phyloP scores from a whole-genome alignment of 2,113 vertebrate genomes.

The Xyrauchen texanus region DNA sequence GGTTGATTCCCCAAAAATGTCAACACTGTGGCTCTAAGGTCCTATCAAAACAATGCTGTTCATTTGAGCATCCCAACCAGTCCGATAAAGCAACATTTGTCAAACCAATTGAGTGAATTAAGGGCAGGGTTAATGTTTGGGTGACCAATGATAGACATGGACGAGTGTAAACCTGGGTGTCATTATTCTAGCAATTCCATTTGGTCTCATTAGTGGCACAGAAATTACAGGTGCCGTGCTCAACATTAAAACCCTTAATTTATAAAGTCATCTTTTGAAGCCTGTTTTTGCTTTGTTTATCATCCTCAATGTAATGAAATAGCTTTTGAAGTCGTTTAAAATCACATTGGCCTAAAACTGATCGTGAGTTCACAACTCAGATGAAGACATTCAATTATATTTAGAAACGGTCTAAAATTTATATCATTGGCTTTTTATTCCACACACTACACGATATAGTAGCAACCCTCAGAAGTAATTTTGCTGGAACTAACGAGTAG shows the following conservation, averaged over 20 bases:
- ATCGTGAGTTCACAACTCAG: neutral
- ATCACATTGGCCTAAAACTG: conserved; percentile 14
- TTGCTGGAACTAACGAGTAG: conserved; percentile 70
- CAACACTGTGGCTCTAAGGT: no score
- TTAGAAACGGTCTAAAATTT: conserved; percentile 43
- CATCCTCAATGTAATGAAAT: conserved; percentile 7
- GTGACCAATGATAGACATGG: no score
- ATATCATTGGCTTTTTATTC: conserved; percentile 34
- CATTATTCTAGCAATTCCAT: conserved; percentile 2
- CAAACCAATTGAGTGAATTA: no score
- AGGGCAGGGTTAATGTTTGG: no score
- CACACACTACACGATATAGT: conserved; percentile 45
- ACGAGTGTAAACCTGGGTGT: no score
- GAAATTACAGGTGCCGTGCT: neutral
- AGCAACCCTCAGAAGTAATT: conserved; percentile 68
- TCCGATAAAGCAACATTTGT: no score
- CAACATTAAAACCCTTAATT: neutral
- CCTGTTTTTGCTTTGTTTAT: neutral
- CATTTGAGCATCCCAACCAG: no score
- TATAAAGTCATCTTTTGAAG: neutral
- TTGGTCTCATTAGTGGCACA: neutral
- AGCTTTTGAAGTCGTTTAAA: conserved; percentile 14
- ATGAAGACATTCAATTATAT: conserved; percentile 42
- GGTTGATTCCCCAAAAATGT: no score
- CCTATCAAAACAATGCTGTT: no score